A percentile compares a stretch with the other conserved stretches of the same genome.
phyloP scores from a whole-genome alignment of 1,140 invertebrate species.

The Drosophila pectinifera region DNA sequence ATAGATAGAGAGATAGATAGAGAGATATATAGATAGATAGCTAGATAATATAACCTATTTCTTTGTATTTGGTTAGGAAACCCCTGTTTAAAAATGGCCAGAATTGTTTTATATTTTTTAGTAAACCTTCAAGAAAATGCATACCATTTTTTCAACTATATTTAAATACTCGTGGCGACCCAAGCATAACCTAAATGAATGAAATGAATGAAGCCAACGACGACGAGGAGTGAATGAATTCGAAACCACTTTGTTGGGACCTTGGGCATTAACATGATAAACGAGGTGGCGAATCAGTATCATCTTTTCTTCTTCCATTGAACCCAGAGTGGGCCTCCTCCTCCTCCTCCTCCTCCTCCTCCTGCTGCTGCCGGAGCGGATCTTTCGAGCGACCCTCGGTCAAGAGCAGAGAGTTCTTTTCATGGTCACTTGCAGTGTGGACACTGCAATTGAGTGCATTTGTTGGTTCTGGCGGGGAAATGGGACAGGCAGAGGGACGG shows the following conservation, averaged over 20 bases:
- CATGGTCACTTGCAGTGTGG: conserved; percentile 47
- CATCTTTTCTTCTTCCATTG: conserved; percentile 25
- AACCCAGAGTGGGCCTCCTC: not conserved
- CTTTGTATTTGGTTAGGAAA: too few relatives aligned
- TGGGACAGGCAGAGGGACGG: not conserved
- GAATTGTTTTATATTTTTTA: too few relatives aligned
- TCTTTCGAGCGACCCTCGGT: conserved; percentile 25
- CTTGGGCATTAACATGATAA: conserved; percentile 7
- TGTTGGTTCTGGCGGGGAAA: conserved; percentile 14
- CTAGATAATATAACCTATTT: too few relatives aligned
- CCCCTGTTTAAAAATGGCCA: too few relatives aligned
- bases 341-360: not conserved
- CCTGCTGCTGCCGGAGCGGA: conserved; percentile 6
- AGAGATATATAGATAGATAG: too few relatives aligned
- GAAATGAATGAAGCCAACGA: conserved; percentile 1
- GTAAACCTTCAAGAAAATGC: too few relatives aligned
- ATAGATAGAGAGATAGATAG: too few relatives aligned
- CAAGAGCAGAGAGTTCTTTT: conserved; percentile 50
- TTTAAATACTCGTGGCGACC: too few relatives aligned
- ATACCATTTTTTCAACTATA: too few relatives aligned
- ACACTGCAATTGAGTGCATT: conserved; percentile 46
- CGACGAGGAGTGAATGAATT: conserved; percentile 9
- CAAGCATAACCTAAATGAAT: not conserved
- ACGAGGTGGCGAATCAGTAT: conserved; percentile 17
- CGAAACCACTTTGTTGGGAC: conserved; percentile 19